These are phyloP conservation scores for Heliangelus exortis DNA, from an alignment of 2,797 vertebrate species.

Conservation along the genomic window DNA sequence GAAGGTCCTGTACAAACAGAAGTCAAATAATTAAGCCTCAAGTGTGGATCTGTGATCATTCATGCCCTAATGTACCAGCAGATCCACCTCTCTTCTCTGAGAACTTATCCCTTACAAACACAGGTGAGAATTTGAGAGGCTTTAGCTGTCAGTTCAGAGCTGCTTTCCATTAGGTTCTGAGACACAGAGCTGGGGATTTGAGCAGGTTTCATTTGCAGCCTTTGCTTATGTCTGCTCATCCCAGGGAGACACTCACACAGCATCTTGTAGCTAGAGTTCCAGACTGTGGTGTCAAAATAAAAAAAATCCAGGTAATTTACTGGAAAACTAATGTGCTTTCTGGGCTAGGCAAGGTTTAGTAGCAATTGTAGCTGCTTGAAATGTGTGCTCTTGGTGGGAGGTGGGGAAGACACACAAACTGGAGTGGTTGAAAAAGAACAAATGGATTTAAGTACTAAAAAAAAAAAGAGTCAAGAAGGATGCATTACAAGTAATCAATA, in stretches of 20 bases:
- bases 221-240: neutral
- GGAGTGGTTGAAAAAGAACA: neutral
- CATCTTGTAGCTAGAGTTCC: neutral
- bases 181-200: neutral
- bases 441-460: too few species aligned
- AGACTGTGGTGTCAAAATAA: neutral
- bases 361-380: neutral
- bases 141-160: neutral
- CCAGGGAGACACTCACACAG: neutral
- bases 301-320: neutral
- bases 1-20: neutral
- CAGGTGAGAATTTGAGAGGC: neutral
- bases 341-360: neutral
- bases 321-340: neutral
- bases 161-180: neutral
- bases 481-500: rapidly evolving
- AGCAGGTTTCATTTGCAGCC: neutral
- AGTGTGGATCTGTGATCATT: neutral
- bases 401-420: neutral
- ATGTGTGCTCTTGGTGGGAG: neutral
- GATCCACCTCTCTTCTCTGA: neutral
- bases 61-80: neutral
- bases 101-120: neutral
- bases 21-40: neutral
- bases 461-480: neutral